These are phyloP conservation scores for Mimas tiliae DNA, from an alignment of 2,888 invertebrate species.

Conservation along the genomic window DNA sequence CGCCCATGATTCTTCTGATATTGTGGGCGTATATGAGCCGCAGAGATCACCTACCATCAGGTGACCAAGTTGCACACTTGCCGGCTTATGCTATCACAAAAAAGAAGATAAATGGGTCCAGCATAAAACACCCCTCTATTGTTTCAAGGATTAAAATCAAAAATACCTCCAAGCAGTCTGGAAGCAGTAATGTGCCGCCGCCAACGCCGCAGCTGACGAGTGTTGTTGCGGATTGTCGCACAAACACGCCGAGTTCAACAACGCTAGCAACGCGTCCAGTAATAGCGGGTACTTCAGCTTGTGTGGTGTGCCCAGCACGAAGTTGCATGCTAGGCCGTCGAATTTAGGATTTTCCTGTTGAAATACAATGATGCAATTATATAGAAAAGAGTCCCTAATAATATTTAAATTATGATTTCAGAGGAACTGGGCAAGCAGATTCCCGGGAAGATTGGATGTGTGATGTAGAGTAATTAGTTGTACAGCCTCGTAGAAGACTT, in stretches of 20 bases:
- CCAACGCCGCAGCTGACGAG: conserved; percentile 86
- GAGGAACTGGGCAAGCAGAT: no score
- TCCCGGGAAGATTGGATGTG: no score
- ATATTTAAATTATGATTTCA: neutral
- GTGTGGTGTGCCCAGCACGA: conserved; percentile 96
- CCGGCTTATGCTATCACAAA: no score
- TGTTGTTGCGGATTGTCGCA: conserved; percentile 78
- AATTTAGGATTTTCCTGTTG: conserved; percentile 93
- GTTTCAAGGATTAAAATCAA: no score
- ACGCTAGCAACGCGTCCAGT: conserved; percentile 93
- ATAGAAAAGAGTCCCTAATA: neutral
- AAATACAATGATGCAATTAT: neutral
- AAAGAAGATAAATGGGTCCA: no score
- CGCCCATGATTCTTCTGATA: no score
- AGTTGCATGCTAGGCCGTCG: conserved; percentile 96
- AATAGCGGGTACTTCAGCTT: conserved; percentile 94
- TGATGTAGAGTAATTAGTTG: no score
- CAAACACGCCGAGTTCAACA: conserved; percentile 92
- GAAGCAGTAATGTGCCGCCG: conserved; percentile 96
- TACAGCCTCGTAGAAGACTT: no score
- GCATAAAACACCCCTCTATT: no score
- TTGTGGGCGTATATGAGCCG: no score
- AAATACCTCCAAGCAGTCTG: conserved; percentile 91
- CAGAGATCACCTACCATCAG: no score
- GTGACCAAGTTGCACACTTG: no score